Evolutionary conservation across 1,140 invertebrate species (phyloP).

Genomic region (Diabrotica undecimpunctata): DNA sequence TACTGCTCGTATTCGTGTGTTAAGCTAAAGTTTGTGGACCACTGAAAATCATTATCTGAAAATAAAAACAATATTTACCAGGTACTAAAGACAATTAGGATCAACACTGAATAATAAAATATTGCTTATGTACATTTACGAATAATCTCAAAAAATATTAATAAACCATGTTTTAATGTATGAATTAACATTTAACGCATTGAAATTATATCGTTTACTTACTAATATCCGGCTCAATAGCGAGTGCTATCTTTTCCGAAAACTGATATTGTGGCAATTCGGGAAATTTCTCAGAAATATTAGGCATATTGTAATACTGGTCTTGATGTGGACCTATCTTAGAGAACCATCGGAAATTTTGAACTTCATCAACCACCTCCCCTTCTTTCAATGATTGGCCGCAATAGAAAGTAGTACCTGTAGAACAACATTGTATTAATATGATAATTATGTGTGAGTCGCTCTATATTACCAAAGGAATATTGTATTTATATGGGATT

Average conservation of each 20-base stretch:
- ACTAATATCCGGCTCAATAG: conserved; percentile 30
- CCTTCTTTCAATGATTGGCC: conserved; percentile 33
- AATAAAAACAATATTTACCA: not conserved
- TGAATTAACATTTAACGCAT: too few relatives aligned
- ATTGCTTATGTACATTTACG: too few relatives aligned
- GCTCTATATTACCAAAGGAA: too few relatives aligned
- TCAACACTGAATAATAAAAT: too few relatives aligned
- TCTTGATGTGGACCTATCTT: conserved; percentile 30
- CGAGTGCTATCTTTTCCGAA: conserved; percentile 35
- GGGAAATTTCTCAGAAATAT: conserved; percentile 43
- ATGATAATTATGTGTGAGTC: too few relatives aligned
- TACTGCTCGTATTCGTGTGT: conserved; percentile 60
- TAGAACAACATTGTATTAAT: too few relatives aligned
- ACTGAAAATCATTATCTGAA: conserved; percentile 40
- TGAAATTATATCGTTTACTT: conserved; percentile 14
- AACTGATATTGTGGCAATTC: conserved; percentile 37
- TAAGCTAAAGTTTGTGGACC: conserved; percentile 50
- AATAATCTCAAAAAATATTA: too few relatives aligned
- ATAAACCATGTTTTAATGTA: too few relatives aligned
- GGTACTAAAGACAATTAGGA: too few relatives aligned
- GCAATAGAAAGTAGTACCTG: conserved; percentile 34
- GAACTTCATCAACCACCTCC: conserved; percentile 34
- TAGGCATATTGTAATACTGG: conserved; percentile 46
- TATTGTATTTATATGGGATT: too few relatives aligned
- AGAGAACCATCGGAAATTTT: conserved; percentile 44